Evolutionary conservation across 2,888 invertebrate species (phyloP), one percentile per base, ranked within the genome.

Genomic region (Leucozona laternaria): DNA sequence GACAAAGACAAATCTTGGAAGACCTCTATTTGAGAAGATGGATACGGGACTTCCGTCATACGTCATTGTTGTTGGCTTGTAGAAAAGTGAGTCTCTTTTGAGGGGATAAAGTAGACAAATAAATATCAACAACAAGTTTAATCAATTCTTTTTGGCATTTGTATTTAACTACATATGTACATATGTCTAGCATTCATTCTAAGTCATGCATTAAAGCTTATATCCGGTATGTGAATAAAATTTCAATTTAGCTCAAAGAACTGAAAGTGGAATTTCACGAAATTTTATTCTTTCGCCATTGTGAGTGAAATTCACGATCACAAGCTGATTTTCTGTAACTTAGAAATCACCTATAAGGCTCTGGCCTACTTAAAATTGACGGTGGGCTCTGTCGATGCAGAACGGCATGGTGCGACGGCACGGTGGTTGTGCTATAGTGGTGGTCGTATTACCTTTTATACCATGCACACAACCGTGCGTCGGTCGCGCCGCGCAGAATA

Each of bases 241-340:
- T 40, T 40, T 20, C 7, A 34, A 57, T 57, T n/a, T 22, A 55
- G 20, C 31, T 55, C 34, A 68, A 58, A 72, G 77, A 85, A 85
- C 70, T 81, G 78, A 86, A 82, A 86, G 82, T 86, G 71, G 82
- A 82, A 86, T 79, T 75, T 79, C 58, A 70, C 70, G 58, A 73
- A 62, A 75, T 62, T 60, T 64, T 73, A 72, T 79, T 75, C 75
- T 73, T 70, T 45, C 4, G 57, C n/a, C 50, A 48, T 4, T 28
- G 31, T 4, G 5, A 64, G 86, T 70, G 78, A 86, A 86, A 86
- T 86, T 86, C 82, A 86, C 78, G 75, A 79, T 82, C 78, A 62
- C 78, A 80, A 73, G 34, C 53, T 58, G 72, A 81, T 70, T 80
- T 66, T 81, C 66, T 75, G 55, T 68, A 64, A 64, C 82, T 82